These are phyloP conservation scores for Triops cancriformis DNA, from an alignment of 1,140 invertebrate genomes.

Conservation along the genomic window DNA sequence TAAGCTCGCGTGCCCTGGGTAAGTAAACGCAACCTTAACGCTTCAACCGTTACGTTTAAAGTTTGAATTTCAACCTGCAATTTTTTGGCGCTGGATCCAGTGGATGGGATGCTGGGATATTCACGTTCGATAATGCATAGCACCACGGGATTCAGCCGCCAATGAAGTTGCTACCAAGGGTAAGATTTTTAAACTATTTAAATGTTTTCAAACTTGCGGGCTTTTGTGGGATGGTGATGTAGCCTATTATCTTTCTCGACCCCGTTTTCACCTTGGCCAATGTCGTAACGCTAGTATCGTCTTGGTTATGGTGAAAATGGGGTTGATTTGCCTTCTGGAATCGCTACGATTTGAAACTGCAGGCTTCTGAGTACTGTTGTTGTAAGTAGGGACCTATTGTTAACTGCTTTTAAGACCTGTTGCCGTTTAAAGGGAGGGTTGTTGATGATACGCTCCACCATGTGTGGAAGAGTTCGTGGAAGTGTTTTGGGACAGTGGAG, in stretches of 20 bases:
- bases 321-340: neutral
- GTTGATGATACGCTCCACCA: no score
- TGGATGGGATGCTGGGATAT: slow-evolving; percentile 26
- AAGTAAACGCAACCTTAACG: no score
- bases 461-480: neutral
- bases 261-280: slow-evolving; percentile 4
- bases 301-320: slow-evolving; percentile 13
- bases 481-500: neutral
- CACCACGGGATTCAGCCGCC: slow-evolving; percentile 32
- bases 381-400: neutral
- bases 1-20: no score
- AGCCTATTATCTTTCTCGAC: neutral
- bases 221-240: no score
- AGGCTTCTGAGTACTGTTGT: neutral
- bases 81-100: slow-evolving; percentile 33
- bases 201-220: no score
- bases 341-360: neutral
- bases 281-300: neutral
- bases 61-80: neutral
- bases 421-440: neutral
- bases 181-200: no score
- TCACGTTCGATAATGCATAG: slow-evolving; percentile 26
- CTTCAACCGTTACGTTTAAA: neutral
- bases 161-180: slow-evolving; percentile 9
- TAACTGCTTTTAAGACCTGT: neutral